Evolutionary conservation across 2,113 vertebrate species (phyloP), one percentile per base, ranked within the genome.

Genomic region (Calcarius ornatus): DNA sequence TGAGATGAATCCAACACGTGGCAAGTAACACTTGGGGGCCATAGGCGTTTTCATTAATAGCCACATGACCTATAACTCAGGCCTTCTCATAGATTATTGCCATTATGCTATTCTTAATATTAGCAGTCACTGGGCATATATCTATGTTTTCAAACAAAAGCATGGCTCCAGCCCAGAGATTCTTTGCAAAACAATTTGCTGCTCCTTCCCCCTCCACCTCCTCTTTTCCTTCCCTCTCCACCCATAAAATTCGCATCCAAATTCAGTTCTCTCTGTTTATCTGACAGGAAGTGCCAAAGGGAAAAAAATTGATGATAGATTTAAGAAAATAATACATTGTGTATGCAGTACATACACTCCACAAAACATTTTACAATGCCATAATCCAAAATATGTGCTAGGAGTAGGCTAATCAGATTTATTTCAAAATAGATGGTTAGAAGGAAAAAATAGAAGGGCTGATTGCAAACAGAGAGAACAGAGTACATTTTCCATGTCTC

Each of bases 151-250:
- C 50, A 90, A 92, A 93, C 63, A 95, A 96, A 97, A 86, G 70
- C 42, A 51, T 92, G 92, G 88, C 81, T 92, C 40, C 64, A 72
- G 75, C 86, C 82, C 90, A 96, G 71, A 86, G 30, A 25, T 59
- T 88, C 80, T 94, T 80, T 82, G 45, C 63, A 63, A 77, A 95
- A 94, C 73, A 89, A 79, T 85, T 95, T 87, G 43, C 78, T 68
- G 51, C 73, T 96, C 70, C 78, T 95, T 89, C 42, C 50, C 53
- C 61, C 71, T 90, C 92, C 91, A 76, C 82, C 91, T 94, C 90
- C 87, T 77, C 79, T 90, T 93, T 96, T 94, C 81, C 90, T 96
- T 92, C 87, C 84, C 84, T 91, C 77, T 92, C 90, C 95, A 87
- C 86, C 92, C 92, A 68, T 78, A 75, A 70, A 86, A 78, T 92